Conservation (phyloP, 2,113 vertebrate species). For the Poicephalus gulielmi region DNA sequence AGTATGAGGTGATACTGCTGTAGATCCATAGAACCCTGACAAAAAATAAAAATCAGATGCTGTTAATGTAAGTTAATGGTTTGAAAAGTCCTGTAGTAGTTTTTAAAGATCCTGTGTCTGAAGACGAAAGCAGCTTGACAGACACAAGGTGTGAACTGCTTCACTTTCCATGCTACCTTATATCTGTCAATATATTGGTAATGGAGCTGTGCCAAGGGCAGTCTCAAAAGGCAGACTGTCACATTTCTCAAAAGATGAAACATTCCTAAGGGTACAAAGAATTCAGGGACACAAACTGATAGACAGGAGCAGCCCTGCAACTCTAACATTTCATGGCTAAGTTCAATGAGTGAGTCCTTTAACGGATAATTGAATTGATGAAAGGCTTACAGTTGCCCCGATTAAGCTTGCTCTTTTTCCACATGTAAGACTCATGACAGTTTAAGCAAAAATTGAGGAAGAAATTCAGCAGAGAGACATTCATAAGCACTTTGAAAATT, state of each 20-base stretch:
- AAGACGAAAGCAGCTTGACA: not conserved
- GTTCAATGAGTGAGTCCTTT: conserved; percentile 47
- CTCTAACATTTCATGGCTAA: conserved; percentile 39
- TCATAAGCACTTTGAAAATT: not conserved
- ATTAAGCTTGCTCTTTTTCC: conserved; percentile 22
- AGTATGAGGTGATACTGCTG: not conserved
- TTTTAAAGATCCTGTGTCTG: not conserved
- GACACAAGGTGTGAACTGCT: not conserved
- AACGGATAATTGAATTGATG: conserved; percentile 37
- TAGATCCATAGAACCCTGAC: not conserved
- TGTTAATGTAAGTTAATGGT: not conserved
- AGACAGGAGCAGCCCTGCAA: conserved; percentile 4
- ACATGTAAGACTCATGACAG: not conserved
- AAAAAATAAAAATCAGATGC: not conserved
- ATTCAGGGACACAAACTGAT: conserved; percentile 25
- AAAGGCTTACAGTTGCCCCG: not conserved
- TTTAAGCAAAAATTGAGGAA: conserved; percentile 18
- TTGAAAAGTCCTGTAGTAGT: not conserved
- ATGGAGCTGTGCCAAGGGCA: conserved; percentile 1
- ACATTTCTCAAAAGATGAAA: conserved; percentile 41
- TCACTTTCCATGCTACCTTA: not conserved
- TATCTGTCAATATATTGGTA: conserved; percentile 37
- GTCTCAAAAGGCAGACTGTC: conserved; percentile 35
- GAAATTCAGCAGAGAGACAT: not conserved
- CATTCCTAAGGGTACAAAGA: conserved; percentile 29